Conservation (phyloP, 2,888 invertebrate species). For the Ceraclea dissimilis region DNA sequence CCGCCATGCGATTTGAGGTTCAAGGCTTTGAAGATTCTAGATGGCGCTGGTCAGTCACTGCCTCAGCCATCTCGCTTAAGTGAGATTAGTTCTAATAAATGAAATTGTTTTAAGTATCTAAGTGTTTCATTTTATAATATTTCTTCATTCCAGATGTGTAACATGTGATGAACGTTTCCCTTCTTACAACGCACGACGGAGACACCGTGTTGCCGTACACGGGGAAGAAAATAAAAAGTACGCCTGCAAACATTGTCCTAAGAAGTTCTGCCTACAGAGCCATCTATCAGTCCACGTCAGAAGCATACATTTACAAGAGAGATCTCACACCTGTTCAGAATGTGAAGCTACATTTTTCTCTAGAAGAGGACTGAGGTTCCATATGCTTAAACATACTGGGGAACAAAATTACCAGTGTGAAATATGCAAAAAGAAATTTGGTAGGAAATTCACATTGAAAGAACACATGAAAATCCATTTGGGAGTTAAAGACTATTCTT, state of each 20-base stretch:
- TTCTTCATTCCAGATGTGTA: conserved; percentile 31
- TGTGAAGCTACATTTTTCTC: conserved; percentile 15
- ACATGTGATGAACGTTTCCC: conserved; percentile 37
- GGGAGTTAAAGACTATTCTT: conserved; percentile 9
- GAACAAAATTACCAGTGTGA: conserved; percentile 13
- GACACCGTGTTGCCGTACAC: conserved; percentile 35
- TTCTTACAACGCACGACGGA: conserved; percentile 39
- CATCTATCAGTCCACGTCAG: conserved; percentile 13
- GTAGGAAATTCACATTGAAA: conserved; percentile 14
- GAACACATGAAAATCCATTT: conserved; percentile 21
- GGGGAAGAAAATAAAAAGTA: conserved; percentile 14
- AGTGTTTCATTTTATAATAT: too few species aligned
- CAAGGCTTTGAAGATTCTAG: too few species aligned
- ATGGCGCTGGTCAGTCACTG: too few species aligned
- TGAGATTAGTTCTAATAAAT: too few species aligned
- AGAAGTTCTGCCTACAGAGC: conserved; percentile 8
- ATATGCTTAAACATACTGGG: conserved; percentile 19
- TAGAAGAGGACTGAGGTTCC: conserved; percentile 7
- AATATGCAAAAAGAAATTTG: conserved; percentile 16
- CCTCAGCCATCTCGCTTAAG: too few species aligned
- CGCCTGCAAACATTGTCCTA: conserved; percentile 19
- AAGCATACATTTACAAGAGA: conserved; percentile 15
- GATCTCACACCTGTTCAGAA: conserved; percentile 7
- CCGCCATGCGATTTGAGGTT: too few species aligned
- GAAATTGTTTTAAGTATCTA: too few species aligned